Percentiles rank a stretch among this genome's conserved stretches.
Conservation (phyloP, 2,113 vertebrate species). For the Stigmatopora argus region DNA sequence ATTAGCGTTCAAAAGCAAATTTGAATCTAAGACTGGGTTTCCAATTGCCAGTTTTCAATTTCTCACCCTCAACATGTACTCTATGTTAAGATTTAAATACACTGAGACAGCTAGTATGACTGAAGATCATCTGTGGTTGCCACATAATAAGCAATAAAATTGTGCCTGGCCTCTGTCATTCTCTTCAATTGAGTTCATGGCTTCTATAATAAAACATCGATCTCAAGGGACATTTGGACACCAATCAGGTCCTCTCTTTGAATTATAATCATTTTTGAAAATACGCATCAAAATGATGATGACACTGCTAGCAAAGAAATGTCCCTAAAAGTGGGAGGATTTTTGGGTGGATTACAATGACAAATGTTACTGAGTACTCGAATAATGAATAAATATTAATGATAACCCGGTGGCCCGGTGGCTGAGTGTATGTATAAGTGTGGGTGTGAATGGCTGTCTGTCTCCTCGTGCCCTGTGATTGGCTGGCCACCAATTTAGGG, state of each 20-base stretch:
- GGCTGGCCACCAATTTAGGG: too few species aligned
- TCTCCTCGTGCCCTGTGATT: too few species aligned
- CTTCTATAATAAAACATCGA: slow-evolving; percentile 10
- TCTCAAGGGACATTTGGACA: slow-evolving; percentile 16
- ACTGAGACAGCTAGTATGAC: slow-evolving; percentile 11
- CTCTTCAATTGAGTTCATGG: slow-evolving; percentile 22
- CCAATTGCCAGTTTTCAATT: background rate
- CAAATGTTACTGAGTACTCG: background rate
- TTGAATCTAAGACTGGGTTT: too few species aligned
- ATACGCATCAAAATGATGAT: background rate
- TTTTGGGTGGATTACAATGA: background rate
- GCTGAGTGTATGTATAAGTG: too few species aligned
- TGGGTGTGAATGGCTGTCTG: too few species aligned
- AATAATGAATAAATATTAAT: background rate
- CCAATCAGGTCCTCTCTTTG: background rate
- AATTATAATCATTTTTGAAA: background rate
- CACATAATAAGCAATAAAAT: slow-evolving; percentile 17
- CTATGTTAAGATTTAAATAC: slow-evolving; percentile 9
- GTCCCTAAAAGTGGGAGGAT: slow-evolving; percentile 12
- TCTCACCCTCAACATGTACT: background rate
- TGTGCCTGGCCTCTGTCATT: slow-evolving; percentile 39
- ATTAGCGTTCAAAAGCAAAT: background rate
- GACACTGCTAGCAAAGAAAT: background rate
- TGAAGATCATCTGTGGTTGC: slow-evolving; percentile 7
- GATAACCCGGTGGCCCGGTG: too few species aligned